phyloP scores from a whole-genome alignment of 1,140 invertebrate genomes.

The Matsumurasca onukii region DNA sequence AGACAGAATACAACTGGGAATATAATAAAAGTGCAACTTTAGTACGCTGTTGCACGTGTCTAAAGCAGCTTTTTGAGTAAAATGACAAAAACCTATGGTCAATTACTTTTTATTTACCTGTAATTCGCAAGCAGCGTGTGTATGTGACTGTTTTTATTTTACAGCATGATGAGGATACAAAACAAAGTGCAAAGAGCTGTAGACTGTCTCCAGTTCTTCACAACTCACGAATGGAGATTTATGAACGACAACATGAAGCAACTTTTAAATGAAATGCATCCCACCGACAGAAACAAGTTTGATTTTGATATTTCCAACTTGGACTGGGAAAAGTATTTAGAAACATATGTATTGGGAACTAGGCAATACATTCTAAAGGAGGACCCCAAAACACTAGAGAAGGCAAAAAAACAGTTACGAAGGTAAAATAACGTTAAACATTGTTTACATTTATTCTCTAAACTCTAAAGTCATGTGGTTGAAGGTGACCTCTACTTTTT shows the following conservation, averaged over 20 bases:
- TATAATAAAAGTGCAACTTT: too few species aligned
- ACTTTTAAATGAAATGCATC: conserved; percentile 60
- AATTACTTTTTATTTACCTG: too few species aligned
- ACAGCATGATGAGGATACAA: conserved; percentile 77
- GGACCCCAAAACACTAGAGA: conserved; percentile 72
- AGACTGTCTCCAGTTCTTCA: conserved; percentile 72
- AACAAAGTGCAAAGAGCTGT: conserved; percentile 75
- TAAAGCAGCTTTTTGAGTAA: too few species aligned
- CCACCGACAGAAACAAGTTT: conserved; percentile 65
- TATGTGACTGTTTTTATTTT: conserved; percentile 39
- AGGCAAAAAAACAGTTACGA: conserved; percentile 66
- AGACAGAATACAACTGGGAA: too few species aligned
- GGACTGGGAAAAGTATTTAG: conserved; percentile 81
- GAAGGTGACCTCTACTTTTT: too few species aligned
- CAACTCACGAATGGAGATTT: conserved; percentile 80
- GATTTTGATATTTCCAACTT: conserved; percentile 74
- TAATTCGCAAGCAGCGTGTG: too few species aligned
- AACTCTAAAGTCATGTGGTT: too few species aligned
- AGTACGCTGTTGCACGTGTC: too few species aligned
- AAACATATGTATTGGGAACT: conserved; percentile 81
- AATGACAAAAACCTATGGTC: too few species aligned
- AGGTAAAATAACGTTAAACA: conserved; percentile 54
- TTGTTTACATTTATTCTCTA: conserved; percentile 9
- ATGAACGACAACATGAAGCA: conserved; percentile 67
- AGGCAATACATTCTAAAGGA: conserved; percentile 86